Conservation (phyloP, 1,140 invertebrate species). For the Linepithema humile region DNA sequence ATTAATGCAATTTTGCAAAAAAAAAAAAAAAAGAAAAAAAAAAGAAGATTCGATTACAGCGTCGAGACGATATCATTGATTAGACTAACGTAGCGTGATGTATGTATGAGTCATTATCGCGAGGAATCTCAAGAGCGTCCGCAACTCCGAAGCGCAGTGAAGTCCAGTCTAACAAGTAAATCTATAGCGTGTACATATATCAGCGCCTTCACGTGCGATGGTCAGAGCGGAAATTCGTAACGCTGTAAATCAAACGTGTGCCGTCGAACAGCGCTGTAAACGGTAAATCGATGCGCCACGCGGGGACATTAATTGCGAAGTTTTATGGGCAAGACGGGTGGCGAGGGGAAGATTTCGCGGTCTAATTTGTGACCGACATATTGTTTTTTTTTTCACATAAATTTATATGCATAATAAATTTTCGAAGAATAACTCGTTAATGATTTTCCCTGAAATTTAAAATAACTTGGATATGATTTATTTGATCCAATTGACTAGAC, state of each 20-base stretch:
- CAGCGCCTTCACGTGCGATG: constrained; percentile 27
- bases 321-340: constrained; percentile 55
- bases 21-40: no score
- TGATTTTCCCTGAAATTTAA: no score
- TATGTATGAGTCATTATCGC: constrained; percentile 64
- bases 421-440: background rate
- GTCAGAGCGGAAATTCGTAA: constrained; percentile 53
- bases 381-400: constrained; percentile 3
- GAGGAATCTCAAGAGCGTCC: constrained; percentile 59
- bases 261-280: constrained; percentile 51
- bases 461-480: no score
- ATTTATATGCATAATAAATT: background rate
- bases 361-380: constrained; percentile 51
- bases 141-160: constrained; percentile 21
- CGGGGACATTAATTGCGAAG: constrained; percentile 58
- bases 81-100: constrained; percentile 57
- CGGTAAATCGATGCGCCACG: constrained; percentile 61
- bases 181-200: constrained; percentile 51
- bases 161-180: constrained; percentile 53
- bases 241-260: constrained; percentile 58
- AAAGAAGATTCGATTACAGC: no score
- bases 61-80: constrained; percentile 63
- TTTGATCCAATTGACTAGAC: no score
- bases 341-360: constrained; percentile 37
- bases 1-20: background rate